Evolutionary conservation across 2,113 vertebrate genomes (phyloP), one percentile per base, ranked within the genome.

Genomic region (Girardinichthys multiradiatus): DNA sequence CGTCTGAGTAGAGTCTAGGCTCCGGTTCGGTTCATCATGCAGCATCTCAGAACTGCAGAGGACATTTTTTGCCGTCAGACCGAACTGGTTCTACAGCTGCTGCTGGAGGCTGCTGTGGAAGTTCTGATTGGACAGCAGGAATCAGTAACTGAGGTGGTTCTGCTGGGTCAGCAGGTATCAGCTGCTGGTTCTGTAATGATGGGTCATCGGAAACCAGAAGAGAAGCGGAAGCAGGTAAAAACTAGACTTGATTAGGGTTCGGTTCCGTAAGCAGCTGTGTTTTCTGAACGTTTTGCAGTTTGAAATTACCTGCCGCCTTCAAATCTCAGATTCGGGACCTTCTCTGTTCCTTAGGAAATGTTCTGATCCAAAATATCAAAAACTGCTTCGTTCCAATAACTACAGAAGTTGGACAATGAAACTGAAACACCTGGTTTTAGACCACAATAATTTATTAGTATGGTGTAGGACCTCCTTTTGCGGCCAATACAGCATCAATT

Each of bases 31-130:
- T 8, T 11, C 37, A 19, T 8, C 13, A 68, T 68, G 65, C 29
- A 57, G 29, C 30, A 33, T 26, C 29, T 39, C 5, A n/a, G 66
- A 35, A 66, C 45, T 13, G 77, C 64, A 33, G 35, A 37, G 5
- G 17, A 66, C 57, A 84, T 68, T 21, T 92, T 88, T 28, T 14
- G 31, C 26, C 31, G 14, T 1, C 83, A 91, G 80, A 60, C 86
- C 29, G 79, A 87, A 65, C 70, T 70, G 17, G 89, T 92, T 66
- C 31, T 92, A 68, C 57, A 69, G 68, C 17, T 57, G 26, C 86
- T 85, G 26, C 76, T 80, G 67, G 82, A 90, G 42, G 64, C 78
- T 0, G 80, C 75, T 0, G 70, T 69, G 1, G 61, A 12, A 0
- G 77, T 69, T 12, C 37, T 81, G 5, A 48, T 21, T 37, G 35